A percentile compares a stretch with the other conserved stretches of the same genome.
phyloP scores from a whole-genome alignment of 2,113 vertebrate species.

The Natator depressus region DNA sequence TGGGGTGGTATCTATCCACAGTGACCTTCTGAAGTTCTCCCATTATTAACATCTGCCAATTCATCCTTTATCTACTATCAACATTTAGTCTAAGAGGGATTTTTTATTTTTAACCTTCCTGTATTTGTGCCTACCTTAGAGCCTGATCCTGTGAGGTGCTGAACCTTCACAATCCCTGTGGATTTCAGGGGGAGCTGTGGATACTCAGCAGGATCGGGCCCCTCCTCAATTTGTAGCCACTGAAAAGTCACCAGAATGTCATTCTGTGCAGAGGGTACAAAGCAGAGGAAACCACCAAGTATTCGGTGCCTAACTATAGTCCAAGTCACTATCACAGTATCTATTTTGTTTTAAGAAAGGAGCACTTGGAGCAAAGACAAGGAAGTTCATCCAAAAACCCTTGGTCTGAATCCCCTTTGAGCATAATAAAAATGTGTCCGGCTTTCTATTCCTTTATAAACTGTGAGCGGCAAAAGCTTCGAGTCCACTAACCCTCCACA shows the following conservation, averaged over 20 bases:
- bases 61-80: neutral
- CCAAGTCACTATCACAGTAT: constrained; percentile 21
- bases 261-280: neutral
- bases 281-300: constrained; percentile 36
- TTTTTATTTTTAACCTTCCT: neutral
- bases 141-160: accelerated
- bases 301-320: constrained; percentile 25
- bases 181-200: neutral
- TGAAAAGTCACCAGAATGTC: neutral
- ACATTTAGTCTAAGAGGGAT: neutral
- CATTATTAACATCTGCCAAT: neutral
- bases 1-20: no score
- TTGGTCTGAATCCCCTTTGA: constrained; percentile 43
- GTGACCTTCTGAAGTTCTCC: neutral
- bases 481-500: neutral
- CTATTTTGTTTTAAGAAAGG: constrained; percentile 18
- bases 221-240: accelerated
- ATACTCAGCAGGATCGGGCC: neutral
- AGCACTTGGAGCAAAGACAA: constrained; percentile 20
- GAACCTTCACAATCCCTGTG: neutral
- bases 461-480: constrained; percentile 19
- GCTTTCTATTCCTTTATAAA: neutral
- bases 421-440: constrained; percentile 23
- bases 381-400: constrained; percentile 20
- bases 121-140: accelerated